Base-by-base conservation (phyloP, 2,797 vertebrate species). In the Sebastes steindachneri region DNA sequence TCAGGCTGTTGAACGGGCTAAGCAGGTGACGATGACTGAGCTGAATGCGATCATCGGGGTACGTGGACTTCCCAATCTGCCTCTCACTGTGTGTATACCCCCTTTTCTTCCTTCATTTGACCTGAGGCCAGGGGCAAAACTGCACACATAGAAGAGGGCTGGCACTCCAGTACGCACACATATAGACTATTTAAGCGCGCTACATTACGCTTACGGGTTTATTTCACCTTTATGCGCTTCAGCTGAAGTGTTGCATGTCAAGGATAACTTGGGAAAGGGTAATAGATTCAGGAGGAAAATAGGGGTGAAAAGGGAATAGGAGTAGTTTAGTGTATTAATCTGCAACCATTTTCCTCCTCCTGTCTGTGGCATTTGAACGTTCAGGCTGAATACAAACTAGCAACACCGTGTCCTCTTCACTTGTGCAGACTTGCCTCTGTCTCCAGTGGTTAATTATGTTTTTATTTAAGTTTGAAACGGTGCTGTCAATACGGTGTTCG, bases 31-130 rank as follows among this genome's bases (percentile, higher is more conserved):
- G 51, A 99, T 99, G 98, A 98, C 97, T 3, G 98, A 99, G 96
- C 93, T 99, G 94, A 99, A 99, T 95, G 97, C 98, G 90, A 99
- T 99, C 98, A 99, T 99, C 97, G 98, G 98, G 98, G 98, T 99
- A 99, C 97, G 98, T 99, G 98, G 98, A 97, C 97, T 99, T 97
- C 97, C 97, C 96, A 98, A 95, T 98, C 97, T 98, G 96, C 98
- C 97, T 96, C 97, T 98, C 90, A 97, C 97, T 97, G 97, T 98
- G 97, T 98, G 97, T 98, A 98, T 97, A 97, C 94, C 97, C 96
- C 96, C 96, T 95, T 95, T 97, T 96, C 95, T 97, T 96, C 94
- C 96, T 95, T 96, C 93, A 95, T 96, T 96, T 95, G 85, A 91
- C 91, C 93, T 31, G 88, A 85, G 89, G 75, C 60, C 92, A 89